Conservation (phyloP, 2,797 vertebrate species). For the Kryptopterus vitreolus region DNA sequence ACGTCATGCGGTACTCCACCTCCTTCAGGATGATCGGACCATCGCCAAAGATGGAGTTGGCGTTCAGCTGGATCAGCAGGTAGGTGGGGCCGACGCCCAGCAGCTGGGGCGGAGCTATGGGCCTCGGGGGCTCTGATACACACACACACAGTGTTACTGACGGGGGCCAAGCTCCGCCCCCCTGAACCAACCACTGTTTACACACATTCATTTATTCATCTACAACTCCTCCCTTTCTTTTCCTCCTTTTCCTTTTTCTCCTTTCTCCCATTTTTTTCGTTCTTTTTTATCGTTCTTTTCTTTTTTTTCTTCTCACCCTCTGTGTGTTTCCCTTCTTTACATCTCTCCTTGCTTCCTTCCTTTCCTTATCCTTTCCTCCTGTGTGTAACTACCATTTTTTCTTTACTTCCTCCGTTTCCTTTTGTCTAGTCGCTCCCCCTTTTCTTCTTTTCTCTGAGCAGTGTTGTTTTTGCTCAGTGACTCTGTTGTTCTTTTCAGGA, state of each 20-base stretch:
- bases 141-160: not conserved
- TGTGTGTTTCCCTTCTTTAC: not conserved
- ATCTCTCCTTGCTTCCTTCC: too few species aligned
- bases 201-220: too few species aligned
- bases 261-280: not conserved
- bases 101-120: constrained; percentile 93
- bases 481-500: not conserved
- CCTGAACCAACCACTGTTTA: too few species aligned
- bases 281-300: not conserved
- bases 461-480: too few species aligned
- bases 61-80: constrained; percentile 94
- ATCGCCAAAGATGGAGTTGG: constrained; percentile 97
- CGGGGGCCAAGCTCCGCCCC: not conserved
- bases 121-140: constrained; percentile 87
- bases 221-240: too few species aligned
- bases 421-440: too few species aligned
- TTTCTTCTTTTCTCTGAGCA: too few species aligned
- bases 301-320: too few species aligned
- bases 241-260: not conserved
- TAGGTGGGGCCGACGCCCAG: constrained; percentile 94
- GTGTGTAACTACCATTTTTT: too few species aligned
- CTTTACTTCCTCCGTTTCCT: too few species aligned
- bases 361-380: not conserved
- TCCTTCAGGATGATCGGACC: constrained; percentile 96
- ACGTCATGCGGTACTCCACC: constrained; percentile 96